phyloP scores from a whole-genome alignment of 2,888 invertebrate species.

The Galerucella pusilla region DNA sequence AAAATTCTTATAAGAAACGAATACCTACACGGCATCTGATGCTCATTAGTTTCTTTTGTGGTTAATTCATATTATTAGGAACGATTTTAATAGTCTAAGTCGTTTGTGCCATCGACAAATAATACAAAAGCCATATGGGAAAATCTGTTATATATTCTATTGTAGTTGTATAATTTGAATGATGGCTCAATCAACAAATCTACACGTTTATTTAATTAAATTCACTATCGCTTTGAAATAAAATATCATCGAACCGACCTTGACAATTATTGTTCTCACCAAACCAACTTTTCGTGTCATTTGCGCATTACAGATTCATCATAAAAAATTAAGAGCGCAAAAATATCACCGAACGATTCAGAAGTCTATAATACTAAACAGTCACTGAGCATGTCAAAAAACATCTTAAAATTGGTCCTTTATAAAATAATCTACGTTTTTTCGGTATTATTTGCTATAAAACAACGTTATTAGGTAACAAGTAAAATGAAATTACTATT shows the following conservation, averaged over 20 bases:
- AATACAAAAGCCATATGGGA: not conserved
- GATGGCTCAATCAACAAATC: not conserved
- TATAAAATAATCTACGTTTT: no score
- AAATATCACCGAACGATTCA: no score
- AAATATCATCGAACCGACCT: not conserved
- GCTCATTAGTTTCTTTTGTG: slow-evolving; percentile 18
- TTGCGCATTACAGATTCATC: slow-evolving; percentile 40
- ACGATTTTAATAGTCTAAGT: no score
- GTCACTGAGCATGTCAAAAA: no score
- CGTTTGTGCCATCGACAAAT: not conserved
- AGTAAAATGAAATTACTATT: no score
- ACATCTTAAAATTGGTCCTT: no score
- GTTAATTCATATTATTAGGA: slow-evolving; percentile 9
- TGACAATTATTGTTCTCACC: not conserved
- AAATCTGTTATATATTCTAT: not conserved
- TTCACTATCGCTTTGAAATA: slow-evolving; percentile 8
- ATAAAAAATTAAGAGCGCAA: slow-evolving; percentile 26
- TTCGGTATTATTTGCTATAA: no score
- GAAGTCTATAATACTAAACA: no score
- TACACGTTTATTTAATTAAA: slow-evolving; percentile 1
- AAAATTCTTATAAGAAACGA: slow-evolving; percentile 9
- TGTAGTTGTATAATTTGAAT: not conserved
- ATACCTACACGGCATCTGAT: slow-evolving; percentile 10
- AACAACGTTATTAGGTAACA: no score
- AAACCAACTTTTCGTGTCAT: slow-evolving; percentile 32